These are phyloP conservation scores for Argyresthia goedartella DNA, from an alignment of 2,888 invertebrate genomes.

Conservation along the genomic window DNA sequence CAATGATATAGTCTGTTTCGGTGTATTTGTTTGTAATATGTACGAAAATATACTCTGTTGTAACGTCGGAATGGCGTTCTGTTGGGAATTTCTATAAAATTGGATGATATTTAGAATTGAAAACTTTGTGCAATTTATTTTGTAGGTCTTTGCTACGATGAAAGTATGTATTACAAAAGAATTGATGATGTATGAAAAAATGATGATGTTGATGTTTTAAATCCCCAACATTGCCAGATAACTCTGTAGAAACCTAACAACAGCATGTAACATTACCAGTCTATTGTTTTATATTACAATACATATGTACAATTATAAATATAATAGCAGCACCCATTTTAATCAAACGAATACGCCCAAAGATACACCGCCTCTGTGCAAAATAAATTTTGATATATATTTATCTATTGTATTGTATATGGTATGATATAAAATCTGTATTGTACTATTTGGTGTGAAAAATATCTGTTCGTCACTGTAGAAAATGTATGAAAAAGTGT, in stretches of 20 bases:
- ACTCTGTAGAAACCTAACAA: constrained; percentile 68
- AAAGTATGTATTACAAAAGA: too few relatives aligned
- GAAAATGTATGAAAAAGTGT: constrained; percentile 59
- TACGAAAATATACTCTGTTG: constrained; percentile 68
- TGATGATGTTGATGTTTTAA: too few relatives aligned
- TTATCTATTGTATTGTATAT: constrained; percentile 39
- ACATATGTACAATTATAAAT: constrained; percentile 65
- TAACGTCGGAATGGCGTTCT: constrained; percentile 34
- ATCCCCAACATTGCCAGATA: constrained; percentile 36
- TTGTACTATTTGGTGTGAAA: constrained; percentile 25
- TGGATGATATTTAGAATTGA: not conserved
- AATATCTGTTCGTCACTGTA: constrained; percentile 17
- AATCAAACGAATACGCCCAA: constrained; percentile 44
- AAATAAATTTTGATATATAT: constrained; percentile 50
- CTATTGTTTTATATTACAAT: constrained; percentile 67
- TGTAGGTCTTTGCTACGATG: too few relatives aligned
- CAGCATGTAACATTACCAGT: constrained; percentile 63
- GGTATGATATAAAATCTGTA: constrained; percentile 17
- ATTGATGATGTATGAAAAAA: too few relatives aligned
- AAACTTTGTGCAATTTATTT: not conserved
- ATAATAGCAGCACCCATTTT: constrained; percentile 63
- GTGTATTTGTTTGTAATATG: constrained; percentile 40
- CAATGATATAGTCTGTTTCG: constrained; percentile 62
- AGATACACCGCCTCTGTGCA: constrained; percentile 43
- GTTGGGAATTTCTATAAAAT: constrained; percentile 16